Percentiles rank a stretch among this genome's conserved stretches.
These are phyloP conservation scores for Papilio machaon DNA, from an alignment of 1,140 invertebrate species.

Conservation along the genomic window DNA sequence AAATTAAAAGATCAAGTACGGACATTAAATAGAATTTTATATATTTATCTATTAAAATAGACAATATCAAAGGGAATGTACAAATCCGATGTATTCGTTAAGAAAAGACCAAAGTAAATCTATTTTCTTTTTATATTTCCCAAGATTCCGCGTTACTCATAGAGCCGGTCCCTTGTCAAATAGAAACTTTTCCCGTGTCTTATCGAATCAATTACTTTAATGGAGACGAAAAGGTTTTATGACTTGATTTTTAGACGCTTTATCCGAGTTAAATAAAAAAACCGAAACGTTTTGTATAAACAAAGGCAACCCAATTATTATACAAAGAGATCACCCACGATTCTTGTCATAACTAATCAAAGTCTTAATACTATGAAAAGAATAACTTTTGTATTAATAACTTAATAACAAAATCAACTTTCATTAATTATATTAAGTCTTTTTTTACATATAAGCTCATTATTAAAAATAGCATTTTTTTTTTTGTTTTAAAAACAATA, in stretches of 20 bases:
- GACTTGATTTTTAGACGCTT: constrained; percentile 39
- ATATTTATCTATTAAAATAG: neutral
- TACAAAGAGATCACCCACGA: constrained; percentile 14
- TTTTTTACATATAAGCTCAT: too few species aligned
- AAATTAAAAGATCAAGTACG: neutral
- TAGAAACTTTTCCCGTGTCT: constrained; percentile 72
- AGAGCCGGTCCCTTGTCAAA: constrained; percentile 71
- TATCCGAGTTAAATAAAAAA: constrained; percentile 35
- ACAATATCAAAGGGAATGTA: constrained; percentile 38
- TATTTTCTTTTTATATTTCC: constrained; percentile 66
- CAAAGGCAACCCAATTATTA: constrained; percentile 17
- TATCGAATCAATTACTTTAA: constrained; percentile 73
- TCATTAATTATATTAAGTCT: too few species aligned
- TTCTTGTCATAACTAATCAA: neutral
- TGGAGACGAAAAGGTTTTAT: constrained; percentile 40
- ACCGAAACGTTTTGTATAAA: constrained; percentile 25
- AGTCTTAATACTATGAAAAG: neutral
- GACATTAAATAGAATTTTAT: neutral
- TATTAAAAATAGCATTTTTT: too few species aligned
- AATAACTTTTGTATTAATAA: neutral
- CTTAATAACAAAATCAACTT: neutral
- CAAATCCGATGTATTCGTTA: constrained; percentile 55
- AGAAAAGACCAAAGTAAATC: constrained; percentile 63
- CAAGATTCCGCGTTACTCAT: constrained; percentile 67
- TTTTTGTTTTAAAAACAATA: too few species aligned